Evolutionary conservation across 2,797 vertebrate genomes (phyloP), one percentile per base, ranked within the genome.

Genomic region (Merluccius polli): DNA sequence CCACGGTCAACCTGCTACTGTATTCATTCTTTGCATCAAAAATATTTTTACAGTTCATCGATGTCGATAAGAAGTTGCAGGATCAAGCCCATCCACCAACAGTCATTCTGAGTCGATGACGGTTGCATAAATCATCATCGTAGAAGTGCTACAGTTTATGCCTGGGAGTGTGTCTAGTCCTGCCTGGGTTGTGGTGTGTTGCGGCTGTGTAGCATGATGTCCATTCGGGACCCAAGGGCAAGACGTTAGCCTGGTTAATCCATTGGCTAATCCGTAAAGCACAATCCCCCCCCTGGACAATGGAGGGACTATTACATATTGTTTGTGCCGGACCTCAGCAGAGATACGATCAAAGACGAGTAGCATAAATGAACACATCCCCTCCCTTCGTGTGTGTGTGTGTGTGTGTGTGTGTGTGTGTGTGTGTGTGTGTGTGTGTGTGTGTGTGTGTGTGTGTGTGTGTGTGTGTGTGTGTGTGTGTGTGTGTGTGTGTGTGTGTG

Each of bases 261-360:
- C 83, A 79, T 73, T 30, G 69, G 71, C 82, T 82, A 91, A 92
- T 87, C 89, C 85, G 87, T 73, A 84, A 82, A 88, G 88, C 85
- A 83, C 87, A 88, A n/a, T n/a, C n/a, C 79, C 86, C 82, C 83
- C n/a, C 16, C 79, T 81, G 81, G 80, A 88, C 52, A 86, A 85
- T 70, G 83, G n/a, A 78, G 85, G 78, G 67, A 78, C 78, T 81
- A 71, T n/a, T 59, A 59, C n/a, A 63, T 5, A 77, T 76, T 38
- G 29, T 67, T 77, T 73, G 31, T 41, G 75, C 41, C 41, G 70
- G 52, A 21, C n/a, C 52, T 24, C 24, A 59, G 52, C 5, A 9
- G 48, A 74, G 15, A 3, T 72, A 38, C 48, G 81, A 81, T 80
- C 38, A 24, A 1, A n/a, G 27, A 73, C 68, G 75, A 1, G 76